Evolutionary conservation across 1,140 invertebrate genomes (phyloP), one percentile per base, ranked within the genome.

Genomic region (Drosophila rufa): DNA sequence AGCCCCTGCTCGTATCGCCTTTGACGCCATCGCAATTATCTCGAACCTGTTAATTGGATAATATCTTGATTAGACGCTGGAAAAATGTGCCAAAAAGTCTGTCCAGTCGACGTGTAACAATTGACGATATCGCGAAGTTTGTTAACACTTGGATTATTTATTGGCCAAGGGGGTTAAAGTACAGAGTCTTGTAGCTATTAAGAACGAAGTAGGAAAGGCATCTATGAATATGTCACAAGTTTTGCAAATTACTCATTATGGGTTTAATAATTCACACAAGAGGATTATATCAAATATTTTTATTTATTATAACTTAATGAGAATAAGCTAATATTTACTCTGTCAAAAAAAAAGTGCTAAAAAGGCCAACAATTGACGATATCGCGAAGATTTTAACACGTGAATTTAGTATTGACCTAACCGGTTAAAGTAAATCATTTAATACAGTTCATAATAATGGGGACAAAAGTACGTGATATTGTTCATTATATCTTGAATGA

Each of bases 1-100:
- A 69, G 43, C 50, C 65, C 45, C 36, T 27, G 22, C 47, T 61
- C 11, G 22, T 46, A 42, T 27, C 36, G 12, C 59, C 25, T 68
- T 68, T 68, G 69, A 71, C 66, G 69, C 53, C 67, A 59, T 38
- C 68, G 60, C 68, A 74, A 74, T 74, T 74, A 74, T 74, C 70
- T 73, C 33, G 17, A 7, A 60, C 46, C 69, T 73, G 70, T 74
- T 74, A 74, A 74, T 74, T 73, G 67, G 38, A 60, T 73, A 60
- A 74, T 73, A 73, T 73, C 70, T 60, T 59, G 67, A 60, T 70
- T 73, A 60, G 38, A 17, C 19, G 30, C 46, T 60, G 36, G 46
- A 60, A 51, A 73, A 59, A 59, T 60, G 69, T 51, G 53, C 48
- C 67, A 70, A 70, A 70, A 70, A 36, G 22, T 60, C 68, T 60